A percentile compares a stretch with the other conserved stretches of the same genome.
Evolutionary conservation across 2,113 vertebrate genomes (phyloP).

Genomic region (Carassius carassius): DNA sequence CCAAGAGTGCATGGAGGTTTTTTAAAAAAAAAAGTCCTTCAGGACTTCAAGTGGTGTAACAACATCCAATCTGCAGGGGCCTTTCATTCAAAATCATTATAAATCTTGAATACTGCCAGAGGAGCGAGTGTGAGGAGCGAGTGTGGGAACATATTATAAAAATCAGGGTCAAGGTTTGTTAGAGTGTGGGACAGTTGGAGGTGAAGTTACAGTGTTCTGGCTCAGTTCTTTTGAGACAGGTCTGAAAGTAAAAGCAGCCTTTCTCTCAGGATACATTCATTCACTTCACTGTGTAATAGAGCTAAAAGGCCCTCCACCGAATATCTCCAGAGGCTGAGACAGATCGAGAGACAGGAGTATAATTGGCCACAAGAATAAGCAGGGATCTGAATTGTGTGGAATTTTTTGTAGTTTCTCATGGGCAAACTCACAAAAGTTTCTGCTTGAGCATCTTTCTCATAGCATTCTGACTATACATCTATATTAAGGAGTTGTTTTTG

Average conservation of each 20-base stretch:
- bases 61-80: not conserved
- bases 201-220: constrained; percentile 32
- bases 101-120: not conserved
- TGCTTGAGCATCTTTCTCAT: not conserved
- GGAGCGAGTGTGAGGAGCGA: not conserved
- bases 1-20: not conserved
- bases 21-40: not conserved
- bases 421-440: constrained; percentile 10
- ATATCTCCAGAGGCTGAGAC: constrained; percentile 14
- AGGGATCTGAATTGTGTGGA: constrained; percentile 13
- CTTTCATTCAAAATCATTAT: not conserved
- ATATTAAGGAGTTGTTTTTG: constrained; percentile 6
- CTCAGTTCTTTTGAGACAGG: constrained; percentile 47
- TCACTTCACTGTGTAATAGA: constrained; percentile 23
- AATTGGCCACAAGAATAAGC: constrained; percentile 25
- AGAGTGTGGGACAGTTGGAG: constrained; percentile 24
- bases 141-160: not conserved
- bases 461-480: not conserved
- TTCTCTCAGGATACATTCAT: constrained; percentile 28
- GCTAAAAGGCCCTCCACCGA: constrained; percentile 23
- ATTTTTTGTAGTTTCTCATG: not conserved
- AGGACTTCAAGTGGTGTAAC: not conserved
- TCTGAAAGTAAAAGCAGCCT: constrained; percentile 36
- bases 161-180: constrained; percentile 32
- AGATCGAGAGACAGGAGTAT: not conserved